These are phyloP conservation scores for Anodontia alba DNA, from an alignment of 2,888 invertebrate species.

Conservation along the genomic window DNA sequence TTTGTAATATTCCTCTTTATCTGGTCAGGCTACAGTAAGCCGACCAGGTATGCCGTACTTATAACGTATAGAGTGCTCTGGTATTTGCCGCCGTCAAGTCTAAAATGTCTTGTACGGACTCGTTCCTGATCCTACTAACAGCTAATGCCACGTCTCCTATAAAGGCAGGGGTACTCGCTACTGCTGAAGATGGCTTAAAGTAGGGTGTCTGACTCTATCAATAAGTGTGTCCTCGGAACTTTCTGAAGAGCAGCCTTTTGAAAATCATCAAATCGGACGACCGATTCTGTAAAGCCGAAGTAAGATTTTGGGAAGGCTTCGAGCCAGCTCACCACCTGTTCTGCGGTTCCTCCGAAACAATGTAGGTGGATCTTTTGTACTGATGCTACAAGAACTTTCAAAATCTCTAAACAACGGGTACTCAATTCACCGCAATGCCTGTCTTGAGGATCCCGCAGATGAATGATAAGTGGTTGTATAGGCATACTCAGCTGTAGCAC, in stretches of 20 bases:
- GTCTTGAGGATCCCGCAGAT: not conserved
- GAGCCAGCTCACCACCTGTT: constrained; percentile 18
- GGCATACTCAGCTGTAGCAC: not conserved
- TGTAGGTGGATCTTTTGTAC: constrained; percentile 29
- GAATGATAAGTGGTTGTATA: not conserved
- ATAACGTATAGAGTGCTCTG: not conserved
- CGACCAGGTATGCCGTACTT: not conserved
- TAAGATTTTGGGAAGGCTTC: constrained; percentile 16
- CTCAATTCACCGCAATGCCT: no score
- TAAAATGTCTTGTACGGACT: not conserved
- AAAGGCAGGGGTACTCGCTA: constrained; percentile 9
- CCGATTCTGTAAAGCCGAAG: constrained; percentile 21
- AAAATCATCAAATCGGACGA: not conserved
- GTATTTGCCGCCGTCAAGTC: constrained; percentile 14
- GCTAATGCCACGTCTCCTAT: constrained; percentile 5
- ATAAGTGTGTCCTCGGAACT: constrained; percentile 8
- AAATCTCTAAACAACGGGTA: constrained; percentile 3
- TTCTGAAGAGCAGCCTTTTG: constrained; percentile 15
- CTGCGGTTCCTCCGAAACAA: constrained; percentile 21
- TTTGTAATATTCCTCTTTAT: no score
- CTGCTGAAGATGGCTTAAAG: not conserved
- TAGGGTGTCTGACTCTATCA: constrained; percentile 29
- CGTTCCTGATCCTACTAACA: not conserved
- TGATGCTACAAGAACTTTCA: constrained; percentile 15
- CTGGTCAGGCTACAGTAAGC: no score